Conservation (phyloP, 2,113 vertebrate species). For the Colius striatus region DNA sequence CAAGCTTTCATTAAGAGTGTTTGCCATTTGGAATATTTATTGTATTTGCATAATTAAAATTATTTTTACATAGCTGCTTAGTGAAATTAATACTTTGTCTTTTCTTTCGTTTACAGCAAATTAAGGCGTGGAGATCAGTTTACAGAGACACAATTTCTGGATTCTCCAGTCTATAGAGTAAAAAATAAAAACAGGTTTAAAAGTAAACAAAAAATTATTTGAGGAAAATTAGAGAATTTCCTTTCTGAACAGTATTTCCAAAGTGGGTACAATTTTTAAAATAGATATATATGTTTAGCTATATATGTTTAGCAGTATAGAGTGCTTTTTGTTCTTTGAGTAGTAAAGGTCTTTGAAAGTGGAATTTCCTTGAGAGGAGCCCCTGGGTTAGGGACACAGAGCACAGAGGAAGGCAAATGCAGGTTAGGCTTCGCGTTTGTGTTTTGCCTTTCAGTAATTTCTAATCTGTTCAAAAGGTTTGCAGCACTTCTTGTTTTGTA, state of each 20-base stretch:
- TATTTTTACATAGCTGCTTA: background rate
- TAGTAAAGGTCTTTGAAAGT: background rate
- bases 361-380: background rate
- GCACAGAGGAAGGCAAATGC: background rate
- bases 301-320: background rate
- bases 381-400: background rate
- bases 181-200: constrained; percentile 57
- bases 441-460: background rate
- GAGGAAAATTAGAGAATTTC: background rate
- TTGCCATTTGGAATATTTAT: background rate
- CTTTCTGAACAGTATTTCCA: background rate
- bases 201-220: constrained; percentile 60
- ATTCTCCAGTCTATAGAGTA: constrained; percentile 36
- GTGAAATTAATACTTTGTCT: background rate
- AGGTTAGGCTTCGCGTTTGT: background rate
- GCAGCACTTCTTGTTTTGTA: background rate
- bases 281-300: background rate
- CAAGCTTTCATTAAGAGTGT: background rate
- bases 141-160: constrained; percentile 56
- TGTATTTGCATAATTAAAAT: background rate
- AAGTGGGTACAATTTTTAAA: background rate
- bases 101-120: constrained; percentile 73
- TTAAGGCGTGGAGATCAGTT: constrained; percentile 73
- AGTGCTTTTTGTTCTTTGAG: background rate
- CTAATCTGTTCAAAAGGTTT: background rate